Base-by-base conservation (phyloP, 2,888 invertebrate genomes). In the Sarcophaga caerulescens region DNA sequence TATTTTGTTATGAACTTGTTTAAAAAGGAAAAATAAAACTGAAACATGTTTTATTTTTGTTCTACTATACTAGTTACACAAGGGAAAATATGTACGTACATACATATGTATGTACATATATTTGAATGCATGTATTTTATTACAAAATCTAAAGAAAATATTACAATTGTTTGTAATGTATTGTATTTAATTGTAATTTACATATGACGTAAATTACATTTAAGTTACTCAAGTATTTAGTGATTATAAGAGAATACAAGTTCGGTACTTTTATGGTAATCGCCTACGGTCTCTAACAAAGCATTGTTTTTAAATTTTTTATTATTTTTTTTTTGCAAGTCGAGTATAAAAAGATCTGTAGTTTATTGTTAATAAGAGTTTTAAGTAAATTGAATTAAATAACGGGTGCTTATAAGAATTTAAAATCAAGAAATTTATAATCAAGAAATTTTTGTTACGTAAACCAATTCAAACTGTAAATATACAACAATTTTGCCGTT, bases 141-240 rank as follows among this genome's bases (percentile, higher is more conserved):
- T 52, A 52, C 52, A 52, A 17, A 52, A 12, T 52, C 14, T 4
- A 17, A 52, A 52, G 12, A 52, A 52, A 52, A 63, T 57, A 25
- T 47, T 60, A 69, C 52, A 80, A 73, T 60, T 47, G 1, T 44
- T 44, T 14, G 21, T 45, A 47, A 47, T 45, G n/a, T 75, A 19
- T 6, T 74, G 35, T 47, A 62, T 62, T 74, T 81, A 35, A 62
- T 73, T 75, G 66, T 77, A 69, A 65, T 77, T 80, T 68, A 73
- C 73, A 73, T 69, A 77, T 85, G 85, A 85, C 85, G 85, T 77
- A 73, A 83, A 75, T 70, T 17, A 68, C 11, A 35, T 59, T 19
- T 62, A 4, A 25, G 17, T 70, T 17, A 52, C 52, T 52, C 5
- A 52, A 14, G 52, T 52, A 52, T 52, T 52, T 52, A 52, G 35